Evolutionary conservation across 2,113 vertebrate species (phyloP).

Genomic region (Melanerpes formicivorus): DNA sequence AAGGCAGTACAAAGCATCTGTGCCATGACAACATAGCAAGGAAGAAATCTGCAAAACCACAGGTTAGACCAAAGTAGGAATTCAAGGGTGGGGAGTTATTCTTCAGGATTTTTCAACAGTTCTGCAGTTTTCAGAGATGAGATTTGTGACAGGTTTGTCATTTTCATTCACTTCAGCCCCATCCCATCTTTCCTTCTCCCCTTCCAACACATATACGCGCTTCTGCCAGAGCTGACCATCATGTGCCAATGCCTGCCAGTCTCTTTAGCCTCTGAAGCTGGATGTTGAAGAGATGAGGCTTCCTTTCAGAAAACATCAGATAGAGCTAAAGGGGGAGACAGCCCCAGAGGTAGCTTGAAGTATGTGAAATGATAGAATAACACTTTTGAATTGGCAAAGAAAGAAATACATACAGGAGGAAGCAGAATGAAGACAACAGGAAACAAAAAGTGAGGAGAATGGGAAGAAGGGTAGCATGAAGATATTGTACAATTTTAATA

Average conservation of each 20-base stretch:
- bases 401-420: background rate
- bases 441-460: background rate
- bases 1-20: constrained; percentile 15
- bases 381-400: background rate
- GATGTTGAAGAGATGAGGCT: constrained; percentile 5
- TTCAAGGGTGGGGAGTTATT: background rate
- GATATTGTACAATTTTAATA: background rate
- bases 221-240: constrained; percentile 8
- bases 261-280: background rate
- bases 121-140: background rate
- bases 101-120: background rate
- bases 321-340: background rate
- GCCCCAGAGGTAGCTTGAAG: constrained; percentile 22
- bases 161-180: background rate
- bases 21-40: background rate
- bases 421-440: background rate
- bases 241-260: background rate
- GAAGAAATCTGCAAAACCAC: background rate
- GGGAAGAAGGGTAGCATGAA: background rate
- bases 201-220: background rate
- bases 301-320: constrained; percentile 48
- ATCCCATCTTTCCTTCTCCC: background rate
- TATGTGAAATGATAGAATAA: constrained; percentile 1
- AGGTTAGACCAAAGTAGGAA: background rate
- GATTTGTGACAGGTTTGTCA: background rate